Conservation (phyloP, 2,888 invertebrate genomes). For the Epinotia demarniana region DNA sequence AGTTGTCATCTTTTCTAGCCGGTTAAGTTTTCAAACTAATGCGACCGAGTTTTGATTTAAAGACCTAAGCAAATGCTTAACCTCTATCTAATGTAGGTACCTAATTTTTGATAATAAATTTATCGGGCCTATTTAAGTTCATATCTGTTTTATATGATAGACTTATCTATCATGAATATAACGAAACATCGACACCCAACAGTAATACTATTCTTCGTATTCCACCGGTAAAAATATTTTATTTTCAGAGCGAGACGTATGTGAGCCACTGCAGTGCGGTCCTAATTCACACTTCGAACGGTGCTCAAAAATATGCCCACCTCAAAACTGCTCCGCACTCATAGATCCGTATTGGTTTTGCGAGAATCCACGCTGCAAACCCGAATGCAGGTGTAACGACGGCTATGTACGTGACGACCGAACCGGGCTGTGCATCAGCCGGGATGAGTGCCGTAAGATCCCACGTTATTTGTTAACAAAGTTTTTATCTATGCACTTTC, state of each 20-base stretch:
- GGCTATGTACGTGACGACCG: slow-evolving; percentile 20
- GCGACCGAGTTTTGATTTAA: not conserved
- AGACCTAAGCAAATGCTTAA: not conserved
- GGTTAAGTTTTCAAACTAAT: not conserved
- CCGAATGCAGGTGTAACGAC: slow-evolving; percentile 37
- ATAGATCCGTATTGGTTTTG: slow-evolving; percentile 16
- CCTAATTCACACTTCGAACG: slow-evolving; percentile 48
- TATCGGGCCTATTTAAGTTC: not conserved
- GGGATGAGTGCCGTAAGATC: slow-evolving; percentile 35
- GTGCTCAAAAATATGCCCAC: slow-evolving; percentile 28
- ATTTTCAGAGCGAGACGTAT: slow-evolving; percentile 15
- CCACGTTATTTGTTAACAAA: slow-evolving; percentile 2
- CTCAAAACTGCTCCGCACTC: slow-evolving; percentile 17
- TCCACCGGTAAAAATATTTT: not conserved
- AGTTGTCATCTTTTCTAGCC: not conserved
- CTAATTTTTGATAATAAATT: no score
- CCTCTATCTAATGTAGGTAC: no score
- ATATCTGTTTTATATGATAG: not conserved
- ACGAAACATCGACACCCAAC: not conserved
- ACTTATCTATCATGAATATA: not conserved
- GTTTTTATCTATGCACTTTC: not conserved
- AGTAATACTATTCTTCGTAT: not conserved
- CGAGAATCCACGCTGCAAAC: slow-evolving; percentile 2
- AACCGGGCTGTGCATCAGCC: slow-evolving; percentile 25
- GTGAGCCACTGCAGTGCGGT: slow-evolving; percentile 10